Percentiles rank a stretch among this genome's conserved stretches.
These are phyloP conservation scores for Folsomia manolachei DNA, from an alignment of 2,888 invertebrate genomes.

Conservation along the genomic window DNA sequence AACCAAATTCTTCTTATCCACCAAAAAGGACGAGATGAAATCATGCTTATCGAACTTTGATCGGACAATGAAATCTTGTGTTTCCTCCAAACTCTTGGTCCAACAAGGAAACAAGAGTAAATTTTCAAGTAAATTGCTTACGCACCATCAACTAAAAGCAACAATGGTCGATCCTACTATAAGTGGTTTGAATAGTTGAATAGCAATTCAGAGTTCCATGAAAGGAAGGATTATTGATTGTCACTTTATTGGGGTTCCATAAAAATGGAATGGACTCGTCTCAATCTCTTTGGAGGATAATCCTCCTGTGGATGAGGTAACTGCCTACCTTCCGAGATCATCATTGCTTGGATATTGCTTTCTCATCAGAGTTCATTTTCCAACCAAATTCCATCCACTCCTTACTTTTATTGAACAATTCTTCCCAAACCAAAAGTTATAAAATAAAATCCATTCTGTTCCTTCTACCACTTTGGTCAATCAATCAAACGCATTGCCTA, in stretches of 20 bases:
- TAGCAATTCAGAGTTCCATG: not conserved
- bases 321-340: not conserved
- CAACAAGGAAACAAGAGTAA: not conserved
- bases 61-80: not conserved
- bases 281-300: not conserved
- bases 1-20: not conserved
- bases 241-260: not conserved
- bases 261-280: not conserved
- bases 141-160: no score
- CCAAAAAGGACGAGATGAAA: not conserved
- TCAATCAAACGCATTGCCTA: not conserved
- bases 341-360: not conserved
- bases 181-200: not conserved
- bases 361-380: not conserved
- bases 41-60: no score
- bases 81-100: not conserved
- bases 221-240: not conserved
- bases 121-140: not conserved
- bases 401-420: no score
- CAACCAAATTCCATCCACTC: not conserved
- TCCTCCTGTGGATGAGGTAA: no score
- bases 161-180: no score
- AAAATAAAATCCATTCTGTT: not conserved
- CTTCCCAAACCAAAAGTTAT: no score
- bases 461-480: not conserved